A percentile compares a stretch with the other conserved stretches of the same genome.
These are phyloP conservation scores for Pocillopora grandis DNA, from an alignment of 92 coral and sea anemone species.

Conservation along the genomic window DNA sequence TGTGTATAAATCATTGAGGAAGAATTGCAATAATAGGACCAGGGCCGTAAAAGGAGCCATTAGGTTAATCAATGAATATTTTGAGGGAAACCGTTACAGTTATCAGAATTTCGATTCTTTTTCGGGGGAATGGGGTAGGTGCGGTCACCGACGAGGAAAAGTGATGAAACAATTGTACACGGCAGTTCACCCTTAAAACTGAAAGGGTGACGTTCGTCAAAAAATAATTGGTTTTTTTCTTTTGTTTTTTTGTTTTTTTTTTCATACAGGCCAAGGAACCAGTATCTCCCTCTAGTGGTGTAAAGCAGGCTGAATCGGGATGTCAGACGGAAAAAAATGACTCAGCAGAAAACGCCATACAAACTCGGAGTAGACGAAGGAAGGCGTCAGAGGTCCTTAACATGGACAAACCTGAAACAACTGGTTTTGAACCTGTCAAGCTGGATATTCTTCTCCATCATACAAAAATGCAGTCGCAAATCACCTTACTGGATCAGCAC, in stretches of 20 bases:
- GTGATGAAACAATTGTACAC: no score
- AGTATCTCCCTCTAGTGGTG: neutral
- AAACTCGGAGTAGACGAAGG: slow-evolving; percentile 72
- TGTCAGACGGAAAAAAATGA: slow-evolving; percentile 7
- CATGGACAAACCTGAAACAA: slow-evolving; percentile 3
- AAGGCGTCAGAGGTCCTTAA: slow-evolving; percentile 40
- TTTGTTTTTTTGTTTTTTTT: neutral
- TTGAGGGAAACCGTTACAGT: no score
- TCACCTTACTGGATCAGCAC: slow-evolving; percentile 77
- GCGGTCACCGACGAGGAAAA: no score
- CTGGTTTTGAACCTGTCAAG: slow-evolving; percentile 22
- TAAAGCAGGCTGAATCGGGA: slow-evolving; percentile 4
- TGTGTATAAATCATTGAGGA: no score
- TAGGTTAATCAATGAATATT: no score
- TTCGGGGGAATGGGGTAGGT: no score
- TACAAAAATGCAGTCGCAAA: slow-evolving; percentile 78
- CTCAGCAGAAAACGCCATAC: slow-evolving; percentile 27
- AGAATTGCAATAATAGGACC: no score
- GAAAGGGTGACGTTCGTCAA: no score
- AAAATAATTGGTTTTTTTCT: neutral
- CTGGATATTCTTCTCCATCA: slow-evolving; percentile 78
- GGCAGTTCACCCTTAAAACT: no score
- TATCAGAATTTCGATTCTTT: no score
- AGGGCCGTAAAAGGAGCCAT: no score
- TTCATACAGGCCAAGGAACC: slow-evolving; percentile 17